Base-by-base conservation (phyloP, 2,888 invertebrate species). In the Phymatocera aterrima region DNA sequence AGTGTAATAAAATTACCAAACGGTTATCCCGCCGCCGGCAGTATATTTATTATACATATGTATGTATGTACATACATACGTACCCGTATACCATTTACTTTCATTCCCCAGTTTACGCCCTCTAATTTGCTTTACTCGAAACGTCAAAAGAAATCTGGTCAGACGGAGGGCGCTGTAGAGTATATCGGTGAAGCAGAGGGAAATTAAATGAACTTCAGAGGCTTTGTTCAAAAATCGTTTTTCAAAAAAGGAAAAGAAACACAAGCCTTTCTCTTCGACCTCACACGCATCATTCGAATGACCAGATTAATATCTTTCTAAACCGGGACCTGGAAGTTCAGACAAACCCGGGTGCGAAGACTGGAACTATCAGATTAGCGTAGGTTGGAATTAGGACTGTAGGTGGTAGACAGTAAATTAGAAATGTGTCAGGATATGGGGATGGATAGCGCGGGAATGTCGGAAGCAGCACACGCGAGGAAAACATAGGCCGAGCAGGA, bases 391-490 rank as follows among this genome's bases (percentile, higher is more conserved):
- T n/a, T 65, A 68, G 31, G 51, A 72, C 21, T 72, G 72, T 24
- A 51, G 43, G 18, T 72, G 51, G n/a, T n/a, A n/a, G n/a, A n/a
- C n/a, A n/a, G n/a, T 72, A 54, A 72, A 72, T 72, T 72, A 72
- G 72, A 54, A 72, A 40, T 34, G 24, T 68, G 68, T 68, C 68
- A 46, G 43, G 72, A 51, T 51, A 72, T 72, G 48, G 51, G 72
- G 48, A 54, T 48, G 48, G 72, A 72, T 48, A 48, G 48, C 72
- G 51, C 40, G 72, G 31, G 51, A 72, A 72, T 78, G 83, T 83
- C 82, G 81, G 81, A 80, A 77, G 77, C 83, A 83, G 83, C 77
- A 77, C 78, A 81, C 57, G 81, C 81, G 75, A 48, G 78, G 80
- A 81, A 82, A 83, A 80, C 78, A 81, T 81, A 82, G 82, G 81